Conservation (phyloP, 2,888 invertebrate species). For the Athalia cordata region DNA sequence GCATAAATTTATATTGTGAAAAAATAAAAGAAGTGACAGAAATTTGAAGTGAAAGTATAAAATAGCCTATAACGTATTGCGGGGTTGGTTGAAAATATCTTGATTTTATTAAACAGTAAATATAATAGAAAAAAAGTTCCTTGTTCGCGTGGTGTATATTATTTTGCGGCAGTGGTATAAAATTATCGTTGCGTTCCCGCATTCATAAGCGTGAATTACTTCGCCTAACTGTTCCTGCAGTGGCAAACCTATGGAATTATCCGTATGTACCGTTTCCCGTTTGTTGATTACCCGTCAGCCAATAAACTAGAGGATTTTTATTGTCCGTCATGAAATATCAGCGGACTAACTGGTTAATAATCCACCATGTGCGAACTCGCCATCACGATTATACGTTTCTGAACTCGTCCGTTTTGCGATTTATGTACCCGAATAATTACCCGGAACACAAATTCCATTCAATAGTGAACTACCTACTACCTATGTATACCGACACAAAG, state of each 20-base stretch:
- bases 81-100: no score
- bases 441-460: constrained; percentile 9
- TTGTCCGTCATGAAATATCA: constrained; percentile 33
- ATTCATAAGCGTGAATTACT: constrained; percentile 24
- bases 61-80: no score
- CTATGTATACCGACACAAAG: background rate
- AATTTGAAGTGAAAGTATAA: no score
- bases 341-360: constrained; percentile 33
- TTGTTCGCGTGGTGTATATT: background rate
- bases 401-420: constrained; percentile 30
- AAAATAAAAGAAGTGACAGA: no score
- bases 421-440: constrained; percentile 42
- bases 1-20: no score
- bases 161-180: background rate
- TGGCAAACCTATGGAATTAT: constrained; percentile 30
- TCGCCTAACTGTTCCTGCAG: constrained; percentile 39
- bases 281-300: constrained; percentile 39
- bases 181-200: constrained; percentile 3
- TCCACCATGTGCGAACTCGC: constrained; percentile 38
- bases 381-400: constrained; percentile 37
- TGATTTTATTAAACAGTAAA: no score
- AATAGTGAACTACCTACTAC: background rate
- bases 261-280: constrained; percentile 31
- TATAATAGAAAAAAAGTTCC: background rate
- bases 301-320: constrained; percentile 34